These are phyloP conservation scores for Drosophila nigrodunni DNA, from an alignment of 1,140 invertebrate genomes.

Conservation along the genomic window DNA sequence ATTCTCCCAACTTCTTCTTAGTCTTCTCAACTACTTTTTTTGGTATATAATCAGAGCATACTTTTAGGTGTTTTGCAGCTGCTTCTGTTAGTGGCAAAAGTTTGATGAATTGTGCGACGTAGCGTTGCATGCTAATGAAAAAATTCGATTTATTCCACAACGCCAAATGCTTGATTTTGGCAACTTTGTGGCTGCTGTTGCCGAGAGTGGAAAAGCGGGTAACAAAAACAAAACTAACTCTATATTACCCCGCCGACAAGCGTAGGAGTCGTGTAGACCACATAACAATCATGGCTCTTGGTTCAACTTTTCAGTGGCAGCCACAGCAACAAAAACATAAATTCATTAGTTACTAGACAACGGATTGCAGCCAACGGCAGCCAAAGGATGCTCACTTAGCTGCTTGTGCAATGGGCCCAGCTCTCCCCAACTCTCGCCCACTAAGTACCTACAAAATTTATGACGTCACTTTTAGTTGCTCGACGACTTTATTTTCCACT, in stretches of 20 bases:
- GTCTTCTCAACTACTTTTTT: not conserved
- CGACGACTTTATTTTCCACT: constrained; percentile 31
- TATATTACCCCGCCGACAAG: too few relatives aligned
- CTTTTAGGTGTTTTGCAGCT: constrained; percentile 68
- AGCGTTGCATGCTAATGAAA: constrained; percentile 63
- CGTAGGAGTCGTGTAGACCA: constrained; percentile 8
- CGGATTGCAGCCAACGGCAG: constrained; percentile 32
- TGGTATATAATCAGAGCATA: constrained; percentile 51
- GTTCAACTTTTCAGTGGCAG: constrained; percentile 33
- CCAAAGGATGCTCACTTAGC: not conserved
- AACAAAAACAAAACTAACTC: too few relatives aligned
- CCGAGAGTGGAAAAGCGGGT: too few relatives aligned
- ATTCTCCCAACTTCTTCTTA: not conserved
- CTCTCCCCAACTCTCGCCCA: not conserved
- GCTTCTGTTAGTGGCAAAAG: constrained; percentile 35
- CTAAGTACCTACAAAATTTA: constrained; percentile 75
- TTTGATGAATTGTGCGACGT: constrained; percentile 68
- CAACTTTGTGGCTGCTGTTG: constrained; percentile 42
- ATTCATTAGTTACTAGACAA: constrained; percentile 74
- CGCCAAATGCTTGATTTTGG: constrained; percentile 30
- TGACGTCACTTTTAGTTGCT: constrained; percentile 72
- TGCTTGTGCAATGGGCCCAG: constrained; percentile 7
- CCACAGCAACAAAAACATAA: constrained; percentile 59
- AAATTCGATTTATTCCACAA: constrained; percentile 56
- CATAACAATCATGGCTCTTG: constrained; percentile 46